Conservation (phyloP, 2,888 invertebrate genomes). For the Agapostemon virescens region DNA sequence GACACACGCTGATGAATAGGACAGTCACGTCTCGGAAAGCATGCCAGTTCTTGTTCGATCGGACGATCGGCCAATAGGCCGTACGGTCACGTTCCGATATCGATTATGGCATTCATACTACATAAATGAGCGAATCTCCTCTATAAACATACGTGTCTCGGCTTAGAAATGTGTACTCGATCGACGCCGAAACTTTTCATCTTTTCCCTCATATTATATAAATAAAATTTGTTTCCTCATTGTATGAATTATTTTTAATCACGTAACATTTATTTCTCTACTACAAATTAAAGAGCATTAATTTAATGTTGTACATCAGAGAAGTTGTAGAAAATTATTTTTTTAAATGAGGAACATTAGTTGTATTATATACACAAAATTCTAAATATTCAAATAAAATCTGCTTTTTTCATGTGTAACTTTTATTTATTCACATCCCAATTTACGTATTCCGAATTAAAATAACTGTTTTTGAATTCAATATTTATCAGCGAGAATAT, state of each 20-base stretch:
- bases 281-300: not conserved
- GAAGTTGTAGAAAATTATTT: not conserved
- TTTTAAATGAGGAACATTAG: not conserved
- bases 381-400: too few species aligned
- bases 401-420: too few species aligned
- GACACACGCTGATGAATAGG: slow-evolving; percentile 46
- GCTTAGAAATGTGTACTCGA: not conserved
- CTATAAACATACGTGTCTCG: not conserved
- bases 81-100: not conserved
- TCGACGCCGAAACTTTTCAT: not conserved
- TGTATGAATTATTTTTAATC: not conserved
- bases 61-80: slow-evolving; percentile 6
- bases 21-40: slow-evolving; percentile 56
- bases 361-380: too few species aligned
- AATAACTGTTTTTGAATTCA: too few species aligned
- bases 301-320: not conserved
- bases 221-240: not conserved
- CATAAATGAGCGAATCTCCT: not conserved
- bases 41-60: slow-evolving; percentile 38
- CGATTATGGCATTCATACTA: slow-evolving; percentile 10
- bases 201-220: not conserved
- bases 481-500: too few species aligned
- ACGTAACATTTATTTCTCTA: not conserved
- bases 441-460: too few species aligned
- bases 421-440: too few species aligned